phyloP scores from a whole-genome alignment of 2,888 invertebrate genomes.

The Drosophila affinis region DNA sequence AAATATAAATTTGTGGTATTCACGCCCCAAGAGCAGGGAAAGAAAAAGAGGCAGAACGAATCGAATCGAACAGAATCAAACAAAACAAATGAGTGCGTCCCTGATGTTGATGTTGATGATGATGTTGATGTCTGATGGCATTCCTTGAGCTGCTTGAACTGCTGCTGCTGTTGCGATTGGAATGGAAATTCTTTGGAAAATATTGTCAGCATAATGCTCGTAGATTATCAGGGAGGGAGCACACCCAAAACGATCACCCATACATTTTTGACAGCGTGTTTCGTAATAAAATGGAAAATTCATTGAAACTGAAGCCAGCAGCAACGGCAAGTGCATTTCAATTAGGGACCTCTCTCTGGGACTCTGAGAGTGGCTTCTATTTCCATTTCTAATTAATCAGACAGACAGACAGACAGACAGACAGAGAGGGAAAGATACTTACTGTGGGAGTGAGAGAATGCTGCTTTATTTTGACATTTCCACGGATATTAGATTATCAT shows the following conservation, averaged over 20 bases:
- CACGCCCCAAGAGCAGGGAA: constrained; percentile 58
- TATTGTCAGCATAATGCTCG: constrained; percentile 76
- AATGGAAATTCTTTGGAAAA: constrained; percentile 76
- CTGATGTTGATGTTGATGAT: constrained; percentile 39
- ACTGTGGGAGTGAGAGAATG: constrained; percentile 13
- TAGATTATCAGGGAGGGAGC: constrained; percentile 69
- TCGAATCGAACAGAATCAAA: constrained; percentile 16
- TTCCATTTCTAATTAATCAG: constrained; percentile 74
- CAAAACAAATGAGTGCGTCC: constrained; percentile 45
- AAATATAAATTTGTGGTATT: constrained; percentile 80
- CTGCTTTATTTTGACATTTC: constrained; percentile 82
- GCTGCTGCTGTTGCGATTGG: constrained; percentile 13
- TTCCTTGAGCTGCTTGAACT: constrained; percentile 37
- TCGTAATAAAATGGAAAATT: constrained; percentile 79
- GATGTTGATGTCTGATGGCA: constrained; percentile 47
- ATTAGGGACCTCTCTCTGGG: constrained; percentile 50
- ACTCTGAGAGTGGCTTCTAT: constrained; percentile 42
- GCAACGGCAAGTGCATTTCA: constrained; percentile 78
- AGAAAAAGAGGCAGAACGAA: constrained; percentile 19
- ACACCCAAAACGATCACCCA: constrained; percentile 47
- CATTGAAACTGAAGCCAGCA: constrained; percentile 67
- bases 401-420: not conserved
- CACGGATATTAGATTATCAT: constrained; percentile 83
- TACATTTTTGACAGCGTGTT: constrained; percentile 78
- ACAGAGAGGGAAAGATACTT: constrained; percentile 7